A percentile compares a stretch with the other conserved stretches of the same genome.
Evolutionary conservation across 2,797 vertebrate genomes (phyloP).

Genomic region (Eulemur coronatus): DNA sequence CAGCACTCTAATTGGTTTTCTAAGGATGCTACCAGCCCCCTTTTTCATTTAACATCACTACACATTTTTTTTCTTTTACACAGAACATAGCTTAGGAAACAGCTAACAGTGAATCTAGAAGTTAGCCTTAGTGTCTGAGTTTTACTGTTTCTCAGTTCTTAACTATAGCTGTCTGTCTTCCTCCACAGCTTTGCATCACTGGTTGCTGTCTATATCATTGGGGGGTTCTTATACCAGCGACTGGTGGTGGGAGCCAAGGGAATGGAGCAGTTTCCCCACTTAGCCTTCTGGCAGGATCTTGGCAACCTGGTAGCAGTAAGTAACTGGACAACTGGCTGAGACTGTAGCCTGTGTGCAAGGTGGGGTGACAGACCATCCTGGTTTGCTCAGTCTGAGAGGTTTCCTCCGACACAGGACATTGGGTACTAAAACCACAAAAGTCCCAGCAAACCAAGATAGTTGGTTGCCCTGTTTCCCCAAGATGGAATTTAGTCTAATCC

Average conservation of each 20-base stretch:
- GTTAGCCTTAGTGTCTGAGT: neutral
- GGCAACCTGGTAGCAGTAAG: constrained; percentile 96
- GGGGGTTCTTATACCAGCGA: constrained; percentile 96
- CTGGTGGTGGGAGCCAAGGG: constrained; percentile 98
- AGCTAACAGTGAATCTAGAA: neutral
- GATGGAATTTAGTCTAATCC: neutral
- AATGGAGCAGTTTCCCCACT: constrained; percentile 96
- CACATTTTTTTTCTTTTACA: neutral
- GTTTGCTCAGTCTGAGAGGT: neutral
- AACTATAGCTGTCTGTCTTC: neutral
- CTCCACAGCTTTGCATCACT: constrained; percentile 88
- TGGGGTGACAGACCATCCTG: neutral
- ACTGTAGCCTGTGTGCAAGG: neutral
- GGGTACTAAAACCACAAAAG: neutral
- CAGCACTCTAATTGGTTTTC: neutral
- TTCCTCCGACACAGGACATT: neutral
- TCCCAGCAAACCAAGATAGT: neutral
- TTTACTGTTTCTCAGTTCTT: neutral
- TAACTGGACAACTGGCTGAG: constrained; percentile 47
- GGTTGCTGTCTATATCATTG: constrained; percentile 91
- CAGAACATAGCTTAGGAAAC: neutral
- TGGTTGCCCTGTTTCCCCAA: neutral
- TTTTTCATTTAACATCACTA: neutral
- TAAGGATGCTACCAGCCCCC: neutral
- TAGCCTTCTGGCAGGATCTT: constrained; percentile 95